Evolutionary conservation across 1,140 invertebrate species (phyloP).

Genomic region (Drosophila orena): DNA sequence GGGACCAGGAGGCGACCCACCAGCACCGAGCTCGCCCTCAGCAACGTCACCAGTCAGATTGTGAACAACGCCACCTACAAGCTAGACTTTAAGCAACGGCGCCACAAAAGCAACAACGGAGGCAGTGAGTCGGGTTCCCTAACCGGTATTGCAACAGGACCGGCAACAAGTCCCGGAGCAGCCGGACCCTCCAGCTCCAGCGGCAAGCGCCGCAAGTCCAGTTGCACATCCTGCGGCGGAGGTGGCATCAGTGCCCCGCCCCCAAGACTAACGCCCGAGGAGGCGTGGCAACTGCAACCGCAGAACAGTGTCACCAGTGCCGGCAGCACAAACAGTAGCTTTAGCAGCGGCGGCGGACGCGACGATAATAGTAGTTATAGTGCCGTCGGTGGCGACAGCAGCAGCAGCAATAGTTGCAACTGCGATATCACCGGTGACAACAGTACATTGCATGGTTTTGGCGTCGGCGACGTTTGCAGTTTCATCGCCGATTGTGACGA

Average conservation of each 20-base stretch:
- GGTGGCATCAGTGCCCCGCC: conserved; percentile 18
- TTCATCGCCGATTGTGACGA: conserved; percentile 70
- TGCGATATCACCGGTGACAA: conserved; percentile 81
- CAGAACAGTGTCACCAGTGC: conserved; percentile 73
- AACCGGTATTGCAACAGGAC: conserved; percentile 21
- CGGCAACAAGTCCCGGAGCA: conserved; percentile 23
- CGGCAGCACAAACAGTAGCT: conserved; percentile 72
- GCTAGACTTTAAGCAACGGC: conserved; percentile 69
- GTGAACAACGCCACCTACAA: conserved; percentile 71
- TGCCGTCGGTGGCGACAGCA: conserved; percentile 71
- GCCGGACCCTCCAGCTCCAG: conserved; percentile 18
- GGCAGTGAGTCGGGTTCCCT: conserved; percentile 31
- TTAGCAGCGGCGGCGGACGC: conserved; percentile 58
- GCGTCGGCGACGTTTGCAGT: conserved; percentile 74
- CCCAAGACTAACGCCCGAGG: conserved; percentile 63
- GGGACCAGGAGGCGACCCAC: conserved; percentile 45
- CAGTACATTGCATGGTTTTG: conserved; percentile 74
- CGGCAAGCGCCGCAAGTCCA: conserved; percentile 62
- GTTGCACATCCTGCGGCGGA: conserved; percentile 66
- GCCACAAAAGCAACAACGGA: conserved; percentile 70
- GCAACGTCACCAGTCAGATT: conserved; percentile 72
- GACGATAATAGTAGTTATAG: conserved; percentile 74
- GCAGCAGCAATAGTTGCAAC: conserved; percentile 81
- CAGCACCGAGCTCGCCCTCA: conserved; percentile 68
- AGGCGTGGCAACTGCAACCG: conserved; percentile 69